These are phyloP conservation scores for Bujurquina vittata DNA, from an alignment of 2,113 vertebrate genomes.

Conservation along the genomic window DNA sequence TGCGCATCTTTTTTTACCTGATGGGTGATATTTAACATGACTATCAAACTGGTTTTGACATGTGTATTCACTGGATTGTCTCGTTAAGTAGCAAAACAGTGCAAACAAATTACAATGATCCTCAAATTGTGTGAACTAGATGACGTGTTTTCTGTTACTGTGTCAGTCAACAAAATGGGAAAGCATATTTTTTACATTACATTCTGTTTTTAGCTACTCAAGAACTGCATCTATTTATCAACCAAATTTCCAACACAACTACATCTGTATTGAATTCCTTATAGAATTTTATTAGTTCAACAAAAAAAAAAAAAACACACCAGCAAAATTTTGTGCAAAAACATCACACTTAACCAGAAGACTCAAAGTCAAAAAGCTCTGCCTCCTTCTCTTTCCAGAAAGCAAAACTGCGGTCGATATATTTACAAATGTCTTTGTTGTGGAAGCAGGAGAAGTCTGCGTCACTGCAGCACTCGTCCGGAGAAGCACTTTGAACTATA, in stretches of 20 bases:
- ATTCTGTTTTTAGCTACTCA: not conserved
- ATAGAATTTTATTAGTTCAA: not conserved
- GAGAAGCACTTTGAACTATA: slow-evolving; percentile 28
- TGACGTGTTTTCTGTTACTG: not conserved
- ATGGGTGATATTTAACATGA: not conserved
- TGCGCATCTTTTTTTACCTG: not conserved
- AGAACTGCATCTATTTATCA: not conserved
- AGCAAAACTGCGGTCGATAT: slow-evolving; percentile 92
- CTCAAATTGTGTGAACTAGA: not conserved
- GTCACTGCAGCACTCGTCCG: slow-evolving; percentile 38
- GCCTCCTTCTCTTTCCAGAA: slow-evolving; percentile 99
- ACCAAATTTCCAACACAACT: not conserved
- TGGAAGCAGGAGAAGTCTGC: slow-evolving; percentile 72
- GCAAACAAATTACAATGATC: not conserved
- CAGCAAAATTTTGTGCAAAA: slow-evolving; percentile 13
- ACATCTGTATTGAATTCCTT: not conserved
- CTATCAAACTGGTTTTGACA: not conserved
- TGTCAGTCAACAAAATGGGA: not conserved
- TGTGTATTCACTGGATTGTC: not conserved
- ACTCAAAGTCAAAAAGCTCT: slow-evolving; percentile 87
- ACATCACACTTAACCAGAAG: not conserved
- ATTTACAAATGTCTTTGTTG: slow-evolving; percentile 88
- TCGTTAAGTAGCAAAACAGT: not conserved
- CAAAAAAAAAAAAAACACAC: slow-evolving; percentile 15
- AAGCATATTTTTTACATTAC: not conserved